Base-by-base conservation (phyloP, 2,797 vertebrate genomes). In the Corythornis leucogaster region DNA sequence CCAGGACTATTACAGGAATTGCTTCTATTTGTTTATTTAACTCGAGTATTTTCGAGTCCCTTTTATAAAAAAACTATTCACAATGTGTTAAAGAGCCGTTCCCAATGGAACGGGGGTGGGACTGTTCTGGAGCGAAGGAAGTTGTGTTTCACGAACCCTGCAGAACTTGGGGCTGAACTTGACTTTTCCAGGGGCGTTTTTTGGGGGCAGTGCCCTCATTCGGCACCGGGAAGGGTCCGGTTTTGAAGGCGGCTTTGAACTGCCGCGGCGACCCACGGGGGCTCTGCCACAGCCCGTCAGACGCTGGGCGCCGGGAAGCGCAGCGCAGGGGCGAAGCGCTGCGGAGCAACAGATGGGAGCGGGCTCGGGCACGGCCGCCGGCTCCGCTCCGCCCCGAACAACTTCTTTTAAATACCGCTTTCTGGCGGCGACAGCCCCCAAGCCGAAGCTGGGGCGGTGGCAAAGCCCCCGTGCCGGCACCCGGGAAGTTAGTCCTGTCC, bases 91-190 rank as follows among this genome's bases (percentile, higher is more conserved):
- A 6, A 7, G 15, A 14, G 64, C 22, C 2, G 12, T 28, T 66
- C 4, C 18, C 1, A 6, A 3, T 0, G 50, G 15, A 0, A 6
- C 2, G 14, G 12, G 1, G 0, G 28, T 0, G 57, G 62, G 40
- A 2, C 55, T 1, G 25, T 1, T 8, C 5, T 0, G 45, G 22
- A 1, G 16, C 15, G 0, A 3, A 40, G 16, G 5, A 7, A 20
- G 42, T 1, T 25, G 51, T 3, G 31, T 17, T 24, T 11, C 24
- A 1, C 1, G 11, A 4, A 18, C 46, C 17, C 45, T 11, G 46
- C 30, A 15, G 20, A 18, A 20, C 46, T 9, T 4, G 68, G 38
- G 45, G 6, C 6, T 22, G 46, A 14, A 6, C 66, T 17, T 16
- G 54, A 5, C 50, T 38, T 8, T 11, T 22, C 3, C 0, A 7